A percentile compares a stretch with the other conserved stretches of the same genome.
Conservation (phyloP, 2,888 invertebrate species). For the Drosophila rubida region DNA sequence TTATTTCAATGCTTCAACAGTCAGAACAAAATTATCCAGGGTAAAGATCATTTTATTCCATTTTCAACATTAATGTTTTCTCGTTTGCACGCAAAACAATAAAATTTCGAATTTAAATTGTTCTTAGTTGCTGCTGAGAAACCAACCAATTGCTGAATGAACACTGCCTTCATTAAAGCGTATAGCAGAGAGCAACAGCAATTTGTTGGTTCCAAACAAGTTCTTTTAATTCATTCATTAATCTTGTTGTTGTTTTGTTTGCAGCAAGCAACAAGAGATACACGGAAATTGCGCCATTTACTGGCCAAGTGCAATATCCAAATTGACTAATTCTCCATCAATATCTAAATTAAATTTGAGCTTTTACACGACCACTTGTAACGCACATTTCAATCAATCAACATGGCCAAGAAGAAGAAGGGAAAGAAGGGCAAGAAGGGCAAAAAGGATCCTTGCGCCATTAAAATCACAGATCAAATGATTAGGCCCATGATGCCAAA, state of each 20-base stretch:
- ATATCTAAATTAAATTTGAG: conserved; percentile 44
- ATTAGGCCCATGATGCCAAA: not conserved
- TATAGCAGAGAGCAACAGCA: not conserved
- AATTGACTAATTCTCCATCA: conserved; percentile 54
- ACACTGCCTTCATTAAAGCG: not conserved
- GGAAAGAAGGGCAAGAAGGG: conserved; percentile 44
- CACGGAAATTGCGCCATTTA: conserved; percentile 80
- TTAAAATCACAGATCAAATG: conserved; percentile 23
- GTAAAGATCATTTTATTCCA: conserved; percentile 36
- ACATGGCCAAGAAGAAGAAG: conserved; percentile 50
- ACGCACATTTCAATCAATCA: conserved; percentile 10
- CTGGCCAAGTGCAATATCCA: conserved; percentile 81
- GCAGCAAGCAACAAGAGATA: conserved; percentile 78
- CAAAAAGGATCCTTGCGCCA: conserved; percentile 32
- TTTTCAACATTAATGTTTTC: conserved; percentile 19
- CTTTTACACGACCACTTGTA: conserved; percentile 26
- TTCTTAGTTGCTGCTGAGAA: conserved; percentile 3
- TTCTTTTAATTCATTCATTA: not conserved
- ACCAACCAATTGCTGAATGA: conserved; percentile 1
- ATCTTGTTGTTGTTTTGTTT: conserved; percentile 31
- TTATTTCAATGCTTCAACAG: conserved; percentile 29
- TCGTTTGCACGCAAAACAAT: not conserved
- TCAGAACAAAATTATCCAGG: conserved; percentile 49
- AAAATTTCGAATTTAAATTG: conserved; percentile 19
- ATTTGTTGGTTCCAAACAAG: not conserved